Base-by-base conservation (phyloP, 2,113 vertebrate species). In the Xenus cinereus region DNA sequence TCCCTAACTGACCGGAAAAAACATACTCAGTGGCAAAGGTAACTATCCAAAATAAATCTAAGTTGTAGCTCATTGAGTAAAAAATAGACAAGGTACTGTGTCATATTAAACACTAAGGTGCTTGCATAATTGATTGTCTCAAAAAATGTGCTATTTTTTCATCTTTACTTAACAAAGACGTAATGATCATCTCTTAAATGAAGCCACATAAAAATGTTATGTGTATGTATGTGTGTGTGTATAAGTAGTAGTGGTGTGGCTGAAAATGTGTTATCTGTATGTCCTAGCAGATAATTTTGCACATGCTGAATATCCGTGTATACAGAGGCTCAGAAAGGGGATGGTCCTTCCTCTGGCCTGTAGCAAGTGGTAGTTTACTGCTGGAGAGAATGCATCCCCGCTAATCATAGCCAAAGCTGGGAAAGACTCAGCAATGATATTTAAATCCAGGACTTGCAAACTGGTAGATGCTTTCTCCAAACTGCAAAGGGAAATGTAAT, bases 11-110 rank as follows among this genome's bases (percentile, higher is more conserved):
- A 96, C 91, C n/a, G 23, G 95, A 96, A 84, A 93, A 98, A 84
- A 95, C 89, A 94, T 57, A 75, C 82, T 94, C 95, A 92, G 92
- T 93, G 87, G 90, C 79, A 96, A 96, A 97, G 76, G 81, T 93
- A 97, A 93, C 95, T 90, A 93, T 82, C 80, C 84, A 96, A 97
- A 98, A 96, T 92, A 96, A 97, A 97, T 75, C 82, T 45, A 62
- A 94, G 78, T 79, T 95, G 84, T 71, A 96, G 79, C 26, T 95
- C 62, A 94, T 9, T 92, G 93, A 97, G 85, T 95, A 46, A 91
- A 95, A 95, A 95, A 86, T 37, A 81, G 63, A 67, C 56, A 85
- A 85, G 30, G 39, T n/a, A 37, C 8, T 81, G 56, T 24, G 35
- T 87, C 63, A 95, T 67, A 96, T 87, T 93, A 96, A 93, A 94